Conservation (phyloP, 2,888 invertebrate genomes). For the Ectobius pallidus region DNA sequence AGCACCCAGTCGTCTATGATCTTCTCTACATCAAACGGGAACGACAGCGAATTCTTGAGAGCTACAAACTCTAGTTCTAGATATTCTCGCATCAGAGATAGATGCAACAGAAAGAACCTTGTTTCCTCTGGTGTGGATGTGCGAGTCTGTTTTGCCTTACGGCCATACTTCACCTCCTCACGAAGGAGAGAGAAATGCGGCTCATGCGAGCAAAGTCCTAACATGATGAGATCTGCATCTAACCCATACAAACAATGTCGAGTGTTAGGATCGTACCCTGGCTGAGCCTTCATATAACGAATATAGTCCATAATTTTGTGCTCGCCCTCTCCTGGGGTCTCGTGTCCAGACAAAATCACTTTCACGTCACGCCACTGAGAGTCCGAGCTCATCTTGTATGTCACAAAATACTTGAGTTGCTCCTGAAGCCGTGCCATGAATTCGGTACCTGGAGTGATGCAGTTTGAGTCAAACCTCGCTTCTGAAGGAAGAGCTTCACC, state of each 20-base stretch:
- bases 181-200: slow-evolving; percentile 92
- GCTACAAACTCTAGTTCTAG: slow-evolving; percentile 86
- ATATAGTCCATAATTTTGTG: slow-evolving; percentile 99
- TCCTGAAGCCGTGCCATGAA: slow-evolving; percentile 92
- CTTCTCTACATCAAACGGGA: slow-evolving; percentile 84
- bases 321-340: slow-evolving; percentile 97
- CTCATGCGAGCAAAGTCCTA: slow-evolving; percentile 95
- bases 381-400: slow-evolving; percentile 82
- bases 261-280: slow-evolving; percentile 87
- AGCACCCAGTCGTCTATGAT: slow-evolving; percentile 97
- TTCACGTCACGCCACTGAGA: slow-evolving; percentile 85
- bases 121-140: slow-evolving; percentile 83
- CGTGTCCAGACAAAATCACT: slow-evolving; percentile 90
- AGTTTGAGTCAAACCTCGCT: slow-evolving; percentile 94
- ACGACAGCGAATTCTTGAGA: slow-evolving; percentile 70
- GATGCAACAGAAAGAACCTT: slow-evolving; percentile 89
- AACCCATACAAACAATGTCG: slow-evolving; percentile 96
- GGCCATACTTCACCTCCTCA: slow-evolving; percentile 75
- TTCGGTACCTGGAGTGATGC: slow-evolving; percentile 94
- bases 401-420: slow-evolving; percentile 85
- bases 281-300: slow-evolving; percentile 81
- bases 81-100: slow-evolving; percentile 91
- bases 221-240: slow-evolving; percentile 97
- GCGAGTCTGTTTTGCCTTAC: slow-evolving; percentile 48
- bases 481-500: slow-evolving; percentile 81